Evolutionary conservation across 2,113 vertebrate species (phyloP).

Genomic region (Pandion haliaetus): DNA sequence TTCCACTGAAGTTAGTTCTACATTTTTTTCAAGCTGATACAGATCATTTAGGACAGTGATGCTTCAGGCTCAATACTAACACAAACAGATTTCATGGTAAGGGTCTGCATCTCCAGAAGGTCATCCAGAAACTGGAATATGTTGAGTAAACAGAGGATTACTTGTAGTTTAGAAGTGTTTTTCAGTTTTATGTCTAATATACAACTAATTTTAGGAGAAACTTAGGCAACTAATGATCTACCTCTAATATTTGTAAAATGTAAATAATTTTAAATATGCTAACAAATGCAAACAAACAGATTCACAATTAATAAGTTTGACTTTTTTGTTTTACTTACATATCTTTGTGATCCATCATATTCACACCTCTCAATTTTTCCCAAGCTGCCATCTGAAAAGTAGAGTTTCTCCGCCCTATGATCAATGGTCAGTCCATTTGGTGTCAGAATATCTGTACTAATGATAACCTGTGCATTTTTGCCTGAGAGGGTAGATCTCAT

Average conservation of each 20-base stretch:
- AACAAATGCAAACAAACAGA: neutral
- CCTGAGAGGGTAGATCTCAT: constrained; percentile 92
- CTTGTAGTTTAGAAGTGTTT: neutral
- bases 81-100: neutral
- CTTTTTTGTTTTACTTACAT: constrained; percentile 81
- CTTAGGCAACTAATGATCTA: neutral
- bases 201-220: neutral
- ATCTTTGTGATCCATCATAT: constrained; percentile 93
- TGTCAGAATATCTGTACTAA: constrained; percentile 91
- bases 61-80: neutral
- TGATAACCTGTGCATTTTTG: constrained; percentile 88
- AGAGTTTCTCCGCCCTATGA: constrained; percentile 92
- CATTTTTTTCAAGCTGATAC: neutral
- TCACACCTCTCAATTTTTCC: constrained; percentile 97
- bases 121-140: neutral
- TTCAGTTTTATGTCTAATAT: neutral
- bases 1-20: neutral
- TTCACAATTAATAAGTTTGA: neutral
- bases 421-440: constrained; percentile 96
- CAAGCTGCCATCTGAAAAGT: constrained; percentile 94
- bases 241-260: neutral
- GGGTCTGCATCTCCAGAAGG: neutral
- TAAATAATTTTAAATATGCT: neutral
- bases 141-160: neutral
- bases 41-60: neutral